A percentile compares a stretch with the other conserved stretches of the same genome.
phyloP scores from a whole-genome alignment of 1,140 invertebrate species.

The Mamestra configurata region DNA sequence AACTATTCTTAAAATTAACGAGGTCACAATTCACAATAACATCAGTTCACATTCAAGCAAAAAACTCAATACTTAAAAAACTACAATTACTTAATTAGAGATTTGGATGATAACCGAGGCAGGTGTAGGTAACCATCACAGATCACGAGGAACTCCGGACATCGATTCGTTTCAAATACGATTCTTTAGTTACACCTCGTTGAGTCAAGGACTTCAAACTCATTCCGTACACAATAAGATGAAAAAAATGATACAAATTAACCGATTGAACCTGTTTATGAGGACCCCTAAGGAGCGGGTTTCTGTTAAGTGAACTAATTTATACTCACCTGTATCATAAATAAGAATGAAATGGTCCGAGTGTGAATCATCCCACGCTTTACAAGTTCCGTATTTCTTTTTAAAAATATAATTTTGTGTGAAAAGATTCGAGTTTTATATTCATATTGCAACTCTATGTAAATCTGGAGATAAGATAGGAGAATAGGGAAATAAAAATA shows the following conservation, averaged over 20 bases:
- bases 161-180: conserved; percentile 86
- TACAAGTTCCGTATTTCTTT: conserved; percentile 46
- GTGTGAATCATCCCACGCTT: conserved; percentile 46
- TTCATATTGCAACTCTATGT: conserved; percentile 36
- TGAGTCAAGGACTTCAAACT: conserved; percentile 85
- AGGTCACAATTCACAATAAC: conserved; percentile 48
- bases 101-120: conserved; percentile 72
- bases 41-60: conserved; percentile 12
- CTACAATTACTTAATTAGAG: conserved; percentile 82
- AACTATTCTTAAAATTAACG: conserved; percentile 46
- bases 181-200: conserved; percentile 87
- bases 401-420: conserved; percentile 15
- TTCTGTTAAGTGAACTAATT: conserved; percentile 84
- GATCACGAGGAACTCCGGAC: conserved; percentile 76
- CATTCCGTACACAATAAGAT: conserved; percentile 79
- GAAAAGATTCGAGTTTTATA: conserved; percentile 26
- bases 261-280: conserved; percentile 81
- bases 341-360: conserved; percentile 63
- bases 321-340: conserved; percentile 83
- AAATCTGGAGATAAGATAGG: conserved; percentile 19
- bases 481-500: neutral
- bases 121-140: conserved; percentile 74
- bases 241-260: conserved; percentile 84
- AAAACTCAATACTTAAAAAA: conserved; percentile 62
- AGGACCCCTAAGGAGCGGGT: conserved; percentile 84